phyloP scores from a whole-genome alignment of 2,888 invertebrate species.

The Drosophila prolongata region DNA sequence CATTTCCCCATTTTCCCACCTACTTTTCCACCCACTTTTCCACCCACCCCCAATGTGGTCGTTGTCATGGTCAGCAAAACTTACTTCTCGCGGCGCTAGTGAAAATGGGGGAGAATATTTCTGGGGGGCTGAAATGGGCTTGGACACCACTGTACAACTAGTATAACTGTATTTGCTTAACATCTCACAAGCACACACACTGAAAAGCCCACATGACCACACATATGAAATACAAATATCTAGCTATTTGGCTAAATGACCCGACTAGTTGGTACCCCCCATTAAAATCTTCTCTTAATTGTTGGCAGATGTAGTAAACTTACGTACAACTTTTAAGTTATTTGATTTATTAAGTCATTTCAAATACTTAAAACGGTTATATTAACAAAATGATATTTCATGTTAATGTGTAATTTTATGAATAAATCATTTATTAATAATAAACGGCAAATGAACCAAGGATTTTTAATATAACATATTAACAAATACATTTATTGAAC shows the following conservation, averaged over 20 bases:
- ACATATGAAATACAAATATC: conserved; percentile 21
- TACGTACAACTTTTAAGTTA: too few species aligned
- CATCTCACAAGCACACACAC: conserved; percentile 24
- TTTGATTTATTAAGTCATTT: too few species aligned
- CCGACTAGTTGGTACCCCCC: conserved; percentile 16
- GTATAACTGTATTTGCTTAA: conserved; percentile 71
- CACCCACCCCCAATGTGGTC: conserved; percentile 41
- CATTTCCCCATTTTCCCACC: conserved; percentile 19
- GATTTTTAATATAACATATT: too few species aligned
- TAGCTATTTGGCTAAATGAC: not conserved
- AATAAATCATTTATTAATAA: too few species aligned
- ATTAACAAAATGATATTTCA: too few species aligned
- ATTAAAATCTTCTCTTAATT: not conserved
- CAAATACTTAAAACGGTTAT: too few species aligned
- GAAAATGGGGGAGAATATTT: not conserved
- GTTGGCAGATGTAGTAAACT: too few species aligned
- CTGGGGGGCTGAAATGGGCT: conserved; percentile 49
- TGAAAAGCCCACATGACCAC: conserved; percentile 1
- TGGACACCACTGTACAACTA: conserved; percentile 27
- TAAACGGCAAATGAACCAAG: too few species aligned
- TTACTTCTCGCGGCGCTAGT: conserved; percentile 49
- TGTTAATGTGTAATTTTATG: too few species aligned
- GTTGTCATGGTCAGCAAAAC: conserved; percentile 62
- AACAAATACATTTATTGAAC: too few species aligned
- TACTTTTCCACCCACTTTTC: conserved; percentile 14